Evolutionary conservation across 2,888 invertebrate genomes (phyloP).

Genomic region (Pinctada fucata): DNA sequence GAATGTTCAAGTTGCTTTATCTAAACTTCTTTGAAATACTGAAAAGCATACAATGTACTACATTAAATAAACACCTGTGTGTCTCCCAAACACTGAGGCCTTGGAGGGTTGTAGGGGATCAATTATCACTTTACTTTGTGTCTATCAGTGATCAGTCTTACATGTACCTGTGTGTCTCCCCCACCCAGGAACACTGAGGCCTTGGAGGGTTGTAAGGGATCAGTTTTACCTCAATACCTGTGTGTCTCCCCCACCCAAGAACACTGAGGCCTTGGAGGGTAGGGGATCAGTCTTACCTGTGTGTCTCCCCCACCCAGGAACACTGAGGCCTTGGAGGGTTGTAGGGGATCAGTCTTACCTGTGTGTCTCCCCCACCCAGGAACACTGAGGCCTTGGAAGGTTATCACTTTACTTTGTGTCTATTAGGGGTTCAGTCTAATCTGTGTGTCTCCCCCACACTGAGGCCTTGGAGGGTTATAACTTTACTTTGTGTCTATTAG

Average conservation of each 20-base stretch:
- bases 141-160: neutral
- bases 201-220: conserved; percentile 39
- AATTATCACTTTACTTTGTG: conserved; percentile 6
- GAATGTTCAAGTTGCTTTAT: too few species aligned
- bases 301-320: neutral
- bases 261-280: neutral
- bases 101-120: conserved; percentile 41
- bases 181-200: conserved; percentile 30
- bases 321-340: neutral
- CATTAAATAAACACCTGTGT: neutral
- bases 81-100: conserved; percentile 33
- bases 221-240: conserved; percentile 19
- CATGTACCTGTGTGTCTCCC: neutral
- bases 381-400: neutral
- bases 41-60: too few species aligned
- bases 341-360: too few species aligned
- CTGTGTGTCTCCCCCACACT: too few species aligned
- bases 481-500: too few species aligned
- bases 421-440: too few species aligned
- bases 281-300: too few species aligned
- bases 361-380: neutral
- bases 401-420: too few species aligned
- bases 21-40: too few species aligned
- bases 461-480: neutral
- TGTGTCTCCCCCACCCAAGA: neutral